Conservation (phyloP, 2,797 vertebrate species). For the Selene dorsalis region DNA sequence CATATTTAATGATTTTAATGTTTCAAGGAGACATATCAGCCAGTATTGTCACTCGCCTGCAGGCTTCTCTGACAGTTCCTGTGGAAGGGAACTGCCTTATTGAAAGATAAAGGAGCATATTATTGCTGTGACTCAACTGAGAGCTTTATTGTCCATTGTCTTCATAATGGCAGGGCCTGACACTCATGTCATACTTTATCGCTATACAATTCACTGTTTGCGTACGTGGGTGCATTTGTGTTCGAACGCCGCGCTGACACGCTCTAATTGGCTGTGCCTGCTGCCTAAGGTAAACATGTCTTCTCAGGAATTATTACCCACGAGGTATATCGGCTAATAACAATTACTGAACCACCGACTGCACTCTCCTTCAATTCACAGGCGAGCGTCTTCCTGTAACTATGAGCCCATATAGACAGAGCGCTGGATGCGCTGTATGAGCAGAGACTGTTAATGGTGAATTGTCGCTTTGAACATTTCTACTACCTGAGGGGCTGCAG, state of each 20-base stretch:
- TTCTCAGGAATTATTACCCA: constrained; percentile 56
- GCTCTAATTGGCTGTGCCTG: constrained; percentile 64
- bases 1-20: constrained; percentile 55
- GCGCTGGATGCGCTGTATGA: not conserved
- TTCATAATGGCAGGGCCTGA: constrained; percentile 56
- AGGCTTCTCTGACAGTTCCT: constrained; percentile 49
- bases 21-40: constrained; percentile 43
- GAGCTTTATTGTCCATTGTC: constrained; percentile 65
- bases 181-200: constrained; percentile 60
- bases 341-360: constrained; percentile 41
- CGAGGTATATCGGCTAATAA: constrained; percentile 64
- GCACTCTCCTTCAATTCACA: constrained; percentile 18
- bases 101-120: constrained; percentile 68
- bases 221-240: constrained; percentile 33
- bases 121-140: constrained; percentile 50
- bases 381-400: not conserved
- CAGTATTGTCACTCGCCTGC: constrained; percentile 41
- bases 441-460: constrained; percentile 2
- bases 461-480: not conserved
- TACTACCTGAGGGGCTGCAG: not conserved
- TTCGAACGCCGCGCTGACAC: constrained; percentile 33
- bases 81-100: constrained; percentile 57
- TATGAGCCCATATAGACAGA: constrained; percentile 16
- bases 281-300: constrained; percentile 63
- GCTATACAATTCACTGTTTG: constrained; percentile 27